A percentile compares a stretch with the other conserved stretches of the same genome.
Conservation (phyloP, 2,113 vertebrate genomes). For the Poecile atricapillus region DNA sequence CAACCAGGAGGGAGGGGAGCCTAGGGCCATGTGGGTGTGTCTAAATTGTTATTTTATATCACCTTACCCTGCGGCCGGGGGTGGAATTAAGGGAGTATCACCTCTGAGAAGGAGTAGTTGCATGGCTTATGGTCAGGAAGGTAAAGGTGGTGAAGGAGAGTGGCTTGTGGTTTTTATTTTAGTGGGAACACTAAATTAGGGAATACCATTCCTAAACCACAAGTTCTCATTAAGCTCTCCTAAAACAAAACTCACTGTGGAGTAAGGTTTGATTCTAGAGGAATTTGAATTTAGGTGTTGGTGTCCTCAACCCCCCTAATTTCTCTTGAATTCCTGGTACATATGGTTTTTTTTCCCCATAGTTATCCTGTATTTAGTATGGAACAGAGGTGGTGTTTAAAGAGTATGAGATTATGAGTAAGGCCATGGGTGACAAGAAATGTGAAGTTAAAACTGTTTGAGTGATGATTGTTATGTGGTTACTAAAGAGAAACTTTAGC, state of each 20-base stretch:
- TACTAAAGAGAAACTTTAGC: neutral
- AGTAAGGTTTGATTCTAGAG: neutral
- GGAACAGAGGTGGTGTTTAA: neutral
- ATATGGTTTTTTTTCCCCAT: neutral
- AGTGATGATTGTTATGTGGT: neutral
- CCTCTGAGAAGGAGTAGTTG: neutral
- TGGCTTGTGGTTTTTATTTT: neutral
- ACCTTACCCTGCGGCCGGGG: accelerated
- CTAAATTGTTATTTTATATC: neutral
- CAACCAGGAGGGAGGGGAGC: accelerated
- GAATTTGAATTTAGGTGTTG: neutral
- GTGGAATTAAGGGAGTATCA: neutral
- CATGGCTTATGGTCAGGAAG: accelerated
- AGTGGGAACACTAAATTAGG: neutral
- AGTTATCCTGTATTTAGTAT: neutral
- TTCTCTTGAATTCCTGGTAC: neutral
- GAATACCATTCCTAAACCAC: neutral
- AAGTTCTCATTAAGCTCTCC: neutral
- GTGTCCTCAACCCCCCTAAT: neutral
- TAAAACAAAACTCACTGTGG: neutral
- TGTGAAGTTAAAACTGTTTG: neutral
- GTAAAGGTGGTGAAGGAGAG: neutral
- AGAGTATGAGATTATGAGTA: neutral
- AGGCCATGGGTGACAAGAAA: neutral
- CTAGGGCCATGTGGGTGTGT: accelerated